These are phyloP conservation scores for Plestiodon gilberti DNA, from an alignment of 2,113 vertebrate genomes.

Conservation along the genomic window DNA sequence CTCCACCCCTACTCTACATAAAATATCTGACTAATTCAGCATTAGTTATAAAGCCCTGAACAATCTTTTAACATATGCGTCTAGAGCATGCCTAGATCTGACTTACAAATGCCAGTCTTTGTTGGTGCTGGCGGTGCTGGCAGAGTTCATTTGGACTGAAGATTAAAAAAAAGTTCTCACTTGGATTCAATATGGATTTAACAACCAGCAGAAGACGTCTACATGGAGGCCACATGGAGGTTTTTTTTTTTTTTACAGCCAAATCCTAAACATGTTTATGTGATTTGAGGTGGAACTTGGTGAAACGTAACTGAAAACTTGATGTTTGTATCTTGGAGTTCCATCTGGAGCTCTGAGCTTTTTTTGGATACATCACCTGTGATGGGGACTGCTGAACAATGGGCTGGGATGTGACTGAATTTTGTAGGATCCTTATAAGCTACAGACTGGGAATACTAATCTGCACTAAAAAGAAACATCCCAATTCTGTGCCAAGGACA, in stretches of 20 bases:
- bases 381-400: constrained; percentile 34
- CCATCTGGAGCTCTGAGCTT: constrained; percentile 14
- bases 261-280: not conserved
- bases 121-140: constrained; percentile 17
- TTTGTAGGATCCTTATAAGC: not conserved
- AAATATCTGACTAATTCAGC: not conserved
- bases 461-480: not conserved
- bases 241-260: not conserved
- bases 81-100: constrained; percentile 12
- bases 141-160: constrained; percentile 17
- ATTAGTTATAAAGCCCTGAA: not conserved
- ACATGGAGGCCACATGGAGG: not conserved
- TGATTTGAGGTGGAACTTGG: not conserved
- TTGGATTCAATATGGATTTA: constrained; percentile 22
- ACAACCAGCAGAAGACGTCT: constrained; percentile 26
- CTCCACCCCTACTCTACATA: not conserved
- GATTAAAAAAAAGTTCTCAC: not conserved
- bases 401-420: constrained; percentile 40
- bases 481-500: not conserved
- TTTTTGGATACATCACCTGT: constrained; percentile 26
- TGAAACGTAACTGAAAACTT: constrained; percentile 46
- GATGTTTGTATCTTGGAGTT: too few relatives aligned
- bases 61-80: not conserved
- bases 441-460: not conserved
- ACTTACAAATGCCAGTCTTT: constrained; percentile 9